Base-by-base conservation (phyloP, 2,113 vertebrate species). In the Chaetodon trifascialis region DNA sequence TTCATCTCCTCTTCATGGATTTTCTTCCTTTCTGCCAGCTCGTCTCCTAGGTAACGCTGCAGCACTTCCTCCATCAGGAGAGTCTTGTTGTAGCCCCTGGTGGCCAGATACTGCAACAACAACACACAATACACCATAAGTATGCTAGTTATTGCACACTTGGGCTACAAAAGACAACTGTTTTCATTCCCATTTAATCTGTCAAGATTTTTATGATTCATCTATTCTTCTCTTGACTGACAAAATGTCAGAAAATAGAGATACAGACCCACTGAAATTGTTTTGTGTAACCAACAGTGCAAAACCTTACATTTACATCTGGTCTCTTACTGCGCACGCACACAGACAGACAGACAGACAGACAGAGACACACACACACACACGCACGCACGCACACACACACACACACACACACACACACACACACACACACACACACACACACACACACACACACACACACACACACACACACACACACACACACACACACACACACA, bases 1-100 rank as follows among this genome's bases (percentile, higher is more conserved):
- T 94, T 96, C 95, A 98, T 96, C 94, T 98, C 97, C 89, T 98
- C 97, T 79, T 98, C 97, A 34, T 97, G 95, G 83, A 97, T 94
- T 90, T 96, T 97, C 91, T 95, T 98, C 88, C 97, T 95, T 85
- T 98, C 97, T 5, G 93, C 94, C 80, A 98, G 94, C 73, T 98
- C 97, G 8, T 97, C 96, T 51, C 94, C 94, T 59, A 99, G 94
- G 92, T 96, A 98, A 51, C 87, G 95, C 90, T 95, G 92, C 86
- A 99, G 95, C 64, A 99, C 90, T 67, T 97, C 97, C 93, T 99
- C 97, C 71, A 96, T 97, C 88, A 99, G 93, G 88, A 96, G 52
- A 2, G 97, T 97, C 92, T 96, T 97, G 75, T 95, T 97, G 85
- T 97, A 97, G 52, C 96, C 96, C 90, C 97, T 96, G 66, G 93